phyloP scores from a whole-genome alignment of 2,113 vertebrate genomes.

The Engystomops pustulosus region DNA sequence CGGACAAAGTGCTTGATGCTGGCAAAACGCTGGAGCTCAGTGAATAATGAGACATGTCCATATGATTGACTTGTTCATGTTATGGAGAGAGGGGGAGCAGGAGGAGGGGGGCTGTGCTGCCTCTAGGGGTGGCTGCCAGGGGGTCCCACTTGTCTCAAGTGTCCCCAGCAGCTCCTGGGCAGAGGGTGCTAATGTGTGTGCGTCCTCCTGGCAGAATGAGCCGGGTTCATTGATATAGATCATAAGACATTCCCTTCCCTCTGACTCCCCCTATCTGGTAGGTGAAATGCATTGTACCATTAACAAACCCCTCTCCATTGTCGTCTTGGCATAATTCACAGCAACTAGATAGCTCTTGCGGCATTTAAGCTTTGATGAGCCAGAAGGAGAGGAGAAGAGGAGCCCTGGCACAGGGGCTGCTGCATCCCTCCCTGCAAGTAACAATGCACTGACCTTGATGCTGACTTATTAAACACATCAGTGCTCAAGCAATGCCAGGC shows the following conservation, averaged over 20 bases:
- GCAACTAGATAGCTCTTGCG: slow-evolving; percentile 91
- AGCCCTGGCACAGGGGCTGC: slow-evolving; percentile 7
- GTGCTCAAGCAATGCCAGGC: slow-evolving; percentile 65
- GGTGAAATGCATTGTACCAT: slow-evolving; percentile 95
- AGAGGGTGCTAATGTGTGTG: slow-evolving; percentile 63
- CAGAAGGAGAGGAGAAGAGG: slow-evolving; percentile 65
- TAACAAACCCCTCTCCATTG: slow-evolving; percentile 89
- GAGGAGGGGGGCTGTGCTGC: slow-evolving; percentile 87
- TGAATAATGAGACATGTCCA: slow-evolving; percentile 96
- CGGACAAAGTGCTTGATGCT: slow-evolving; percentile 82
- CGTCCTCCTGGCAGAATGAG: slow-evolving; percentile 80
- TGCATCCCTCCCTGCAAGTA: slow-evolving; percentile 67
- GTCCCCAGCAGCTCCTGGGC: slow-evolving; percentile 82
- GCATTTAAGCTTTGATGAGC: slow-evolving; percentile 91
- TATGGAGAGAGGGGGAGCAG: slow-evolving; percentile 77
- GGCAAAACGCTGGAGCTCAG: slow-evolving; percentile 88
- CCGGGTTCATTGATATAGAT: slow-evolving; percentile 86
- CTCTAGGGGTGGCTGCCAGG: slow-evolving; percentile 81
- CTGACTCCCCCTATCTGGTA: slow-evolving; percentile 94
- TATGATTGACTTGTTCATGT: slow-evolving; percentile 95
- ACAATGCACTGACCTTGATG: slow-evolving; percentile 92
- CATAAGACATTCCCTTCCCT: slow-evolving; percentile 83
- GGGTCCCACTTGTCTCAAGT: slow-evolving; percentile 83
- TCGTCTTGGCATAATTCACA: slow-evolving; percentile 88
- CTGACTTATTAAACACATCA: slow-evolving; percentile 79